phyloP scores from a whole-genome alignment of 2,888 invertebrate genomes.

The Dolichomitus sp. region DNA sequence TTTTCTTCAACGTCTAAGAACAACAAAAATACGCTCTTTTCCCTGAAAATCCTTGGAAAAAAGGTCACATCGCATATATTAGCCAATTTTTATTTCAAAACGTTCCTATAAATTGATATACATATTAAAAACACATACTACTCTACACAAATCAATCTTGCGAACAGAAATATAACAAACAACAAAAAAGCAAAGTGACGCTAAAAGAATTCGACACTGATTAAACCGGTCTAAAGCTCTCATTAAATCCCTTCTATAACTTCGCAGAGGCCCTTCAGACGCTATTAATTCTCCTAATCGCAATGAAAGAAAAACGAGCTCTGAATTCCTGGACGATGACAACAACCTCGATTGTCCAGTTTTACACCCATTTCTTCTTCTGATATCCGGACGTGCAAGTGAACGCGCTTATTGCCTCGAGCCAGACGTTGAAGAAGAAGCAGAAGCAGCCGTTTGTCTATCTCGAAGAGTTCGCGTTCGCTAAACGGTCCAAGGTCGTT shows the following conservation, averaged over 20 bases:
- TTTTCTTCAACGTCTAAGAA: too few species aligned
- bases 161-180: too few species aligned
- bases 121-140: too few species aligned
- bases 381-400: conserved; percentile 60
- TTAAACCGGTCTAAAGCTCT: background rate
- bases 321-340: conserved; percentile 76
- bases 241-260: background rate
- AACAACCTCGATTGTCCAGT: conserved; percentile 59
- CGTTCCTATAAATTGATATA: too few species aligned
- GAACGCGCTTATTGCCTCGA: conserved; percentile 36
- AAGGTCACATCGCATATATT: too few species aligned
- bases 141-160: too few species aligned
- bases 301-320: conserved; percentile 68
- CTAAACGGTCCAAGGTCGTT: conserved; percentile 64
- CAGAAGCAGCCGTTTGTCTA: conserved; percentile 31
- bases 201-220: background rate
- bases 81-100: too few species aligned
- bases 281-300: conserved; percentile 17
- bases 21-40: too few species aligned
- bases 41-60: too few species aligned
- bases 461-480: conserved; percentile 38
- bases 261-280: background rate
- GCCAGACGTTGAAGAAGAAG: conserved; percentile 52
- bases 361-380: conserved; percentile 46
- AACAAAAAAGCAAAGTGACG: too few species aligned